phyloP scores from a whole-genome alignment of 2,888 invertebrate genomes.

The Philhelius pedissequus region DNA sequence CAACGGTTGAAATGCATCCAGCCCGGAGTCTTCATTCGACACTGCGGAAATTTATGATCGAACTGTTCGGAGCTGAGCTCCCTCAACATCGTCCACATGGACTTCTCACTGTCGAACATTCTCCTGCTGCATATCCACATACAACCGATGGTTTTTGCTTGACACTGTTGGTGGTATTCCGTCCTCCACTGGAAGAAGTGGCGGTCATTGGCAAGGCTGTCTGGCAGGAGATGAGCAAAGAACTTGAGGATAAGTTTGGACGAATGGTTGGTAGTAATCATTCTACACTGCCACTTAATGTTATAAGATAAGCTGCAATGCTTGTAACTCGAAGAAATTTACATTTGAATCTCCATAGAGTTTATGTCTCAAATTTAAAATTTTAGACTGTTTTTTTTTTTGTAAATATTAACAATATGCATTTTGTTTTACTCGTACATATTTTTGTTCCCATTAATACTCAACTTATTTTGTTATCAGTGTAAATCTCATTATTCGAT shows the following conservation, averaged over 20 bases:
- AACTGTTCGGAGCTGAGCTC: slow-evolving; percentile 92
- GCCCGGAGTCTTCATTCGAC: slow-evolving; percentile 92
- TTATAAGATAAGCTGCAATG: slow-evolving; percentile 82
- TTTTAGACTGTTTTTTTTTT: slow-evolving; percentile 17
- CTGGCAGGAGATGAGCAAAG: slow-evolving; percentile 89
- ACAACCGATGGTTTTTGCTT: slow-evolving; percentile 89
- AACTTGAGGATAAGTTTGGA: slow-evolving; percentile 84
- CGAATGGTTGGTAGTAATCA: slow-evolving; percentile 85
- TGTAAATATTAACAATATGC: slow-evolving; percentile 56
- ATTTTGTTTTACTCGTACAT: slow-evolving; percentile 49
- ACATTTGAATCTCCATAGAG: slow-evolving; percentile 36
- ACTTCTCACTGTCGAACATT: slow-evolving; percentile 87
- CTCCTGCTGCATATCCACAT: slow-evolving; percentile 79
- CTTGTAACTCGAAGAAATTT: background rate
- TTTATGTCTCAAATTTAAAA: slow-evolving; percentile 42
- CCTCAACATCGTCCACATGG: slow-evolving; percentile 90
- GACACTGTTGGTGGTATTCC: slow-evolving; percentile 89
- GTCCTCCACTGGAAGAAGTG: slow-evolving; percentile 91
- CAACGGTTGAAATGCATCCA: slow-evolving; percentile 93
- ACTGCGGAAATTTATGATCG: slow-evolving; percentile 92
- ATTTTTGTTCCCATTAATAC: background rate
- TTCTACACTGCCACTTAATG: slow-evolving; percentile 89
- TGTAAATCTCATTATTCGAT: background rate
- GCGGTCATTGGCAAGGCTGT: slow-evolving; percentile 92
- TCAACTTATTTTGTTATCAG: background rate